Evolutionary conservation across 2,113 vertebrate species (phyloP), one percentile per base, ranked within the genome.

Genomic region (Carollia perspicillata): DNA sequence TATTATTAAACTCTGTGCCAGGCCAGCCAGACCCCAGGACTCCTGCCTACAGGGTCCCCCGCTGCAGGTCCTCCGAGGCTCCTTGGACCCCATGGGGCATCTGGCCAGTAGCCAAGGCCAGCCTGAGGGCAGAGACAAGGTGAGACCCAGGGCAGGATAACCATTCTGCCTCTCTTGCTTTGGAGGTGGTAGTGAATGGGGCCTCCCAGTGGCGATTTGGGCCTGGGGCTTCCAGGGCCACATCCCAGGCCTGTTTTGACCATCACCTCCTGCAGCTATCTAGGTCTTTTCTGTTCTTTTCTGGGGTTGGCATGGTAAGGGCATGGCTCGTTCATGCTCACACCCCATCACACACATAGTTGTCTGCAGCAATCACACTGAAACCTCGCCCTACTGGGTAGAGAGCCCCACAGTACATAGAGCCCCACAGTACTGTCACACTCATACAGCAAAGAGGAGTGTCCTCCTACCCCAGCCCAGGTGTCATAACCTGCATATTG

Each of bases 1-100:
- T 98, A 98, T 99, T 98, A 99, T 99, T 99, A 98, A 98, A 98
- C 97, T 93, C 90, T 91, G 87, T 47, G 30, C 94, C 97, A 97
- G 90, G 89, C 96, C 95, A 89, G 95, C 91, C 86, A 97, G 89
- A 95, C 96, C 97, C 95, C 93, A 97, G 95, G 97, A 96, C 85
- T 97, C 78, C 91, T 96, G 94, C 83, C 95, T 93, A 95, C 93
- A 97, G 97, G 95, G 91, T 93, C 89, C 78, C 95, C 93, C 78
- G 85, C 26, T 28, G 23, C 63, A 96, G 85, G 58, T 49, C 65
- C 83, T 83, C 63, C 83, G 89, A 93, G 93, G 91, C 77, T 90
- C 97, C 97, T 97, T 89, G 92, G 90, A 90, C 97, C 96, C 65
- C 1, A 93, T 94, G 93, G 60, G 89, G 20, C 74, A 72, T 85